A percentile compares a stretch with the other conserved stretches of the same genome.
phyloP scores from a whole-genome alignment of 2,888 invertebrate species.

The Lingula anatina region DNA sequence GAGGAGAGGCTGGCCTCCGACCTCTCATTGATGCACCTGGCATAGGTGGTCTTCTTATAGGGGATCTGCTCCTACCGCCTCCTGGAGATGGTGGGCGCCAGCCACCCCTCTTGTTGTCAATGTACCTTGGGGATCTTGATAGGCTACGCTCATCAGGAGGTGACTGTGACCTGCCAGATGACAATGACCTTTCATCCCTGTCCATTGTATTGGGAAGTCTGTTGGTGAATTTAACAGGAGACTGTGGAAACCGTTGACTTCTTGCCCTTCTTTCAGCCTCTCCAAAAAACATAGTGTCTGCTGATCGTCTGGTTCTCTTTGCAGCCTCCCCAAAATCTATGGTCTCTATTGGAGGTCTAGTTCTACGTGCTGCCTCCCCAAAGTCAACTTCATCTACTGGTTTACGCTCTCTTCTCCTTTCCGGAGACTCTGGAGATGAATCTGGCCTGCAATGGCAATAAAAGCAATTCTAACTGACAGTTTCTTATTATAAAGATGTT shows the following conservation, averaged over 20 bases:
- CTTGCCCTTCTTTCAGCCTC: no score
- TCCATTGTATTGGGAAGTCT: neutral
- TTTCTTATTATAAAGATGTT: no score
- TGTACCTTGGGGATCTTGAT: no score
- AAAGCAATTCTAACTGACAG: no score
- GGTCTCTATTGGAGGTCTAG: constrained; percentile 1
- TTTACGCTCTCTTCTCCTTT: constrained; percentile 3
- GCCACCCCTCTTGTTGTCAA: no score
- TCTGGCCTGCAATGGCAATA: no score
- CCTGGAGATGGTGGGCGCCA: constrained; percentile 11
- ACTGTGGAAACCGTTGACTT: no score
- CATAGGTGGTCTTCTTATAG: constrained; percentile 4
- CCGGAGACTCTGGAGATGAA: no score
- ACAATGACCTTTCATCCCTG: no score
- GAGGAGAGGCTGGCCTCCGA: constrained; percentile 10
- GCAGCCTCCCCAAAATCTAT: constrained; percentile 10
- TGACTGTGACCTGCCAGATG: neutral
- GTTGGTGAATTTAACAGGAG: neutral
- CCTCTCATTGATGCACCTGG: no score
- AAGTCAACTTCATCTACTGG: constrained; percentile 33
- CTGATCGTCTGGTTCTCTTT: constrained; percentile 11
- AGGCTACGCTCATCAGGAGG: no score
- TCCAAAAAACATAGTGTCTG: no score
- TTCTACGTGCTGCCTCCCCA: constrained; percentile 36
- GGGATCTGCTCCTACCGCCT: constrained; percentile 1